Evolutionary conservation across 2,113 vertebrate genomes (phyloP).

Genomic region (Aspidoscelis tigris): DNA sequence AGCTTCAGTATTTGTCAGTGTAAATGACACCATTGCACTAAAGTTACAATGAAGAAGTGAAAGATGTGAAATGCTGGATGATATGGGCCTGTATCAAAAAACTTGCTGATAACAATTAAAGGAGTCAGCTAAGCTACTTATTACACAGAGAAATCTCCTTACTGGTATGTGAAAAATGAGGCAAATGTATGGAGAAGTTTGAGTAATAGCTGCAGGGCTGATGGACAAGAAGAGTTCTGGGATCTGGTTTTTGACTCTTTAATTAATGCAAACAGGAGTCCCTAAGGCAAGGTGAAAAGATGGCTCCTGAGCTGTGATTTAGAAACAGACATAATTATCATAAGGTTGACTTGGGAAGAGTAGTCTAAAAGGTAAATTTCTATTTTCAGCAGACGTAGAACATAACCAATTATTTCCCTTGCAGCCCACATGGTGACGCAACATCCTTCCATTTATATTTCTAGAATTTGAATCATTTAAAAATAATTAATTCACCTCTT

Average conservation of each 20-base stretch:
- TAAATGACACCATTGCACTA: background rate
- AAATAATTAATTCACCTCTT: constrained; percentile 69
- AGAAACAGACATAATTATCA: constrained; percentile 69
- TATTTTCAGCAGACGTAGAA: constrained; percentile 76
- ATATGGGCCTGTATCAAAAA: constrained; percentile 59
- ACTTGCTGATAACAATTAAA: constrained; percentile 58
- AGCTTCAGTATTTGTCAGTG: constrained; percentile 26
- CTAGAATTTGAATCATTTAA: constrained; percentile 67
- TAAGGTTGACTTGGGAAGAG: constrained; percentile 62
- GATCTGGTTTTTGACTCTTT: constrained; percentile 52
- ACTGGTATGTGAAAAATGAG: background rate
- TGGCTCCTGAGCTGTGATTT: constrained; percentile 70
- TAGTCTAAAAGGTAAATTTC: constrained; percentile 71
- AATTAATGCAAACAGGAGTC: constrained; percentile 59
- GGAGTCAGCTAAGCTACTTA: constrained; percentile 50
- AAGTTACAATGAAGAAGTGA: constrained; percentile 57
- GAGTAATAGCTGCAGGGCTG: background rate
- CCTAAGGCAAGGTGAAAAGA: constrained; percentile 62
- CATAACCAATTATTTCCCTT: constrained; percentile 75
- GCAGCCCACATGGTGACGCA: constrained; percentile 74
- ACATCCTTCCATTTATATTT: constrained; percentile 68
- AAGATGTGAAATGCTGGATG: constrained; percentile 66
- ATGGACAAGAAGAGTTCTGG: constrained; percentile 42
- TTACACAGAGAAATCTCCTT: constrained; percentile 38
- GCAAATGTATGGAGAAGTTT: constrained; percentile 40